Base-by-base conservation (phyloP, 2,797 vertebrate genomes). In the Etheostoma nigrum region DNA sequence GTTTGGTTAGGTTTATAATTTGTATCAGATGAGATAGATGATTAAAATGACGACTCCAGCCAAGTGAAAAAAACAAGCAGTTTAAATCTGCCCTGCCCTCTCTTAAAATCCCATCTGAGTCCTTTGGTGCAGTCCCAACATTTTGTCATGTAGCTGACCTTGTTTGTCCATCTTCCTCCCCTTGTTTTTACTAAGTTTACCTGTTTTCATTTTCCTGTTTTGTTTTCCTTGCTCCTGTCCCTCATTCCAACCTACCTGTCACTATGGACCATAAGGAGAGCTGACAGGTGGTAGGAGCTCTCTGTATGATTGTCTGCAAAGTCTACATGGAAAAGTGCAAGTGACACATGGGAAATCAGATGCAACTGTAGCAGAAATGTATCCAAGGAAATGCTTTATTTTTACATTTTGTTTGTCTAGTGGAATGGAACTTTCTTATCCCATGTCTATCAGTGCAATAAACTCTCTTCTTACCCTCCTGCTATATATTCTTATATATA, bases 291-390 rank as follows among this genome's bases (percentile, higher is more conserved):
- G 40, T 55, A 67, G 60, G 13, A 18, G 49, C 68, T 51, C 21
- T 52, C 76, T 64, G 44, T 63, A 49, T 84, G 82, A 82, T 69
- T 74, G 79, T 36, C 63, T 76, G 57, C 52, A 57, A 44, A 67
- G 69, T 83, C 67, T 44, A 52, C 72, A 69, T 33, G 59, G 23
- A 80, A 63, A 63, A 76, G 73, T 69, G 42, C 70, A 67, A 7
- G 45, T 68, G 72, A 66, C 83, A 85, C 79, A 70, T 90, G 89
- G 87, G 86, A 90, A 89, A 91, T 93, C 85, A 86, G 79, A 87
- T 54, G 27, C 27, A 61, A 8, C 82, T 45, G 61, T 62, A 72
- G 72, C 74, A 69, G 61, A 76, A 80, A 62, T 68, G 66, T 62
- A 82, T 85, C 55, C 44, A 67, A 72, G 76, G 54, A 89, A 83